A percentile compares a stretch with the other conserved stretches of the same genome.
These are phyloP conservation scores for Jaculus jaculus DNA, from an alignment of 2,113 vertebrate genomes.

Conservation along the genomic window DNA sequence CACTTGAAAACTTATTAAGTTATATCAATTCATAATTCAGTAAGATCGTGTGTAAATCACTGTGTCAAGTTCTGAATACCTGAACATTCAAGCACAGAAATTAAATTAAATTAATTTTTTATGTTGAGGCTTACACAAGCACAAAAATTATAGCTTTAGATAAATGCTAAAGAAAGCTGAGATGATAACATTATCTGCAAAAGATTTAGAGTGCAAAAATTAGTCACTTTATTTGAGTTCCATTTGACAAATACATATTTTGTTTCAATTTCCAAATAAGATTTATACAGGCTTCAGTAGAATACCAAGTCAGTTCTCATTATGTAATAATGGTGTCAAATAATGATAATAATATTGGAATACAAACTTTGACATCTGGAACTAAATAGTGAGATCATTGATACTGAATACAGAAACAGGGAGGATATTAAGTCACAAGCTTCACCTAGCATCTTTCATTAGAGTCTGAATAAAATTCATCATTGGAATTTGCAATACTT, in stretches of 20 bases:
- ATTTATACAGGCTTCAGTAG: background rate
- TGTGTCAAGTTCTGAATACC: background rate
- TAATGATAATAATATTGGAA: conserved; percentile 62
- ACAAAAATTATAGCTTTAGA: conserved; percentile 39
- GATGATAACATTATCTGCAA: conserved; percentile 10
- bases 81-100: conserved; percentile 31
- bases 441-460: conserved; percentile 73
- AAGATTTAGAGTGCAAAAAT: conserved; percentile 40
- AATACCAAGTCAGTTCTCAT: conserved; percentile 51
- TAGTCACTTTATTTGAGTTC: conserved; percentile 37
- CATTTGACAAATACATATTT: conserved; percentile 14
- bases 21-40: background rate
- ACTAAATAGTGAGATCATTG: conserved; percentile 66
- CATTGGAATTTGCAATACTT: conserved; percentile 75
- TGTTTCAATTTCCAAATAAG: conserved; percentile 2
- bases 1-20: conserved; percentile 44
- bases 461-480: conserved; percentile 72
- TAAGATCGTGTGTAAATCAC: background rate
- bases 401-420: conserved; percentile 60
- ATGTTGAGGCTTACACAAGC: conserved; percentile 33
- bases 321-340: conserved; percentile 19
- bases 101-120: conserved; percentile 41
- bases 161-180: background rate
- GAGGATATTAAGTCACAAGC: conserved; percentile 64
- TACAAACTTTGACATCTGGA: conserved; percentile 71